These are phyloP conservation scores for Porites divaricata DNA, from an alignment of 92 coral and sea anemone species.

Conservation along the genomic window DNA sequence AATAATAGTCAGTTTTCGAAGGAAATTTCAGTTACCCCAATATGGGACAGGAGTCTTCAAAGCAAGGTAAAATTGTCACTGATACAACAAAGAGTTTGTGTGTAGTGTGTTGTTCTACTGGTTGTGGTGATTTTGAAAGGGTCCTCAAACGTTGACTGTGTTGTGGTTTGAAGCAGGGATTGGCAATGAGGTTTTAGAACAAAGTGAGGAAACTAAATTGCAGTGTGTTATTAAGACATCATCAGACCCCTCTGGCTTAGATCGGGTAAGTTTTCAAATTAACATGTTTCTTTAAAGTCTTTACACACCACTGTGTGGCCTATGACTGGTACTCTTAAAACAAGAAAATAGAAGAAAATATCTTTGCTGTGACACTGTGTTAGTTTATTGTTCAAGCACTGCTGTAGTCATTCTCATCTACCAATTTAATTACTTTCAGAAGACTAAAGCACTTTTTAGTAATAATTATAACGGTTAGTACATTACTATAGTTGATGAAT, in stretches of 20 bases:
- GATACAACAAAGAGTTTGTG: slow-evolving; percentile 28
- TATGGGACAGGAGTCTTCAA: slow-evolving; percentile 96
- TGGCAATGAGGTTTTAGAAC: slow-evolving; percentile 88
- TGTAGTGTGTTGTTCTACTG: slow-evolving; percentile 34
- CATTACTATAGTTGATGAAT: no score
- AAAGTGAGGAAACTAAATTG: slow-evolving; percentile 89
- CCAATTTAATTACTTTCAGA: no score
- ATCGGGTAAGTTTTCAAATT: slow-evolving; percentile 72
- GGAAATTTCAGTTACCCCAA: slow-evolving; percentile 28
- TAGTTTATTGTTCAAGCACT: no score
- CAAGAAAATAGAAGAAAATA: background rate
- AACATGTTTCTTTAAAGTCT: no score
- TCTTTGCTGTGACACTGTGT: background rate
- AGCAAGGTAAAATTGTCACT: slow-evolving; percentile 68
- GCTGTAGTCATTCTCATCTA: no score
- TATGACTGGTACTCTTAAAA: slow-evolving; percentile 11
- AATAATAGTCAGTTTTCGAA: background rate
- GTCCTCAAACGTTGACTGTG: slow-evolving; percentile 44
- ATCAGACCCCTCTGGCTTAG: slow-evolving; percentile 26
- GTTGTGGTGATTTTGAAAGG: slow-evolving; percentile 40
- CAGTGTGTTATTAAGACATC: slow-evolving; percentile 88
- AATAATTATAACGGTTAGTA: no score
- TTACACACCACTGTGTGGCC: slow-evolving; percentile 27
- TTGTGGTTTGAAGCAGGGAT: slow-evolving; percentile 70
- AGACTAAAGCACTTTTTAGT: no score